Evolutionary conservation across 2,888 invertebrate genomes (phyloP).

Genomic region (Nomada lathburiana): DNA sequence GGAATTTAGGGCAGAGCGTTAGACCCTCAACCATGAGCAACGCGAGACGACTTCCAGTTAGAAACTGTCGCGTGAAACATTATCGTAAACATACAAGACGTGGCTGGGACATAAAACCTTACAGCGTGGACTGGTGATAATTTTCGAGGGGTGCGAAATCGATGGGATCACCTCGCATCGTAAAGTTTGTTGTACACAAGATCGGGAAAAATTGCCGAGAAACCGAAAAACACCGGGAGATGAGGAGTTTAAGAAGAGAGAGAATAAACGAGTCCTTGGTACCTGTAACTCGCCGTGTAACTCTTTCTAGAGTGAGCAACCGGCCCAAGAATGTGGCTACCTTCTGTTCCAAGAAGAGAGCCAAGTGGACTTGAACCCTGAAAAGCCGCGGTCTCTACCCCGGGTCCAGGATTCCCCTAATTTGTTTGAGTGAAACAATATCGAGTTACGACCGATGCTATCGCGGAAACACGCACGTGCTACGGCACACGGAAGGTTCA

Average conservation of each 20-base stretch:
- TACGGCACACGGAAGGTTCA: constrained; percentile 77
- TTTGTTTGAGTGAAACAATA: constrained; percentile 84
- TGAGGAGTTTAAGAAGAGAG: constrained; percentile 51
- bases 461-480: constrained; percentile 80
- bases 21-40: background rate
- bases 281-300: constrained; percentile 54
- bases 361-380: constrained; percentile 76
- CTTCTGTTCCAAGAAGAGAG: constrained; percentile 77
- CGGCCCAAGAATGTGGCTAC: constrained; percentile 61
- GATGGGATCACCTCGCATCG: constrained; percentile 2
- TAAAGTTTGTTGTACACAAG: background rate
- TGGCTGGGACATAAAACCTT: constrained; percentile 39
- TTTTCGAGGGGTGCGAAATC: constrained; percentile 46
- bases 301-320: constrained; percentile 56
- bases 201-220: constrained; percentile 12
- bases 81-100: constrained; percentile 53
- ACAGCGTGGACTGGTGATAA: constrained; percentile 52
- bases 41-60: background rate
- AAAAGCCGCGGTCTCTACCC: constrained; percentile 72
- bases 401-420: constrained; percentile 78
- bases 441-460: constrained; percentile 83
- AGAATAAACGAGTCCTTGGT: constrained; percentile 54
- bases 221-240: constrained; percentile 23
- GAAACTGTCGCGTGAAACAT: constrained; percentile 30
- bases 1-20: constrained; percentile 44